phyloP scores from a whole-genome alignment of 1,140 invertebrate species.

The Panulirus ornatus region DNA sequence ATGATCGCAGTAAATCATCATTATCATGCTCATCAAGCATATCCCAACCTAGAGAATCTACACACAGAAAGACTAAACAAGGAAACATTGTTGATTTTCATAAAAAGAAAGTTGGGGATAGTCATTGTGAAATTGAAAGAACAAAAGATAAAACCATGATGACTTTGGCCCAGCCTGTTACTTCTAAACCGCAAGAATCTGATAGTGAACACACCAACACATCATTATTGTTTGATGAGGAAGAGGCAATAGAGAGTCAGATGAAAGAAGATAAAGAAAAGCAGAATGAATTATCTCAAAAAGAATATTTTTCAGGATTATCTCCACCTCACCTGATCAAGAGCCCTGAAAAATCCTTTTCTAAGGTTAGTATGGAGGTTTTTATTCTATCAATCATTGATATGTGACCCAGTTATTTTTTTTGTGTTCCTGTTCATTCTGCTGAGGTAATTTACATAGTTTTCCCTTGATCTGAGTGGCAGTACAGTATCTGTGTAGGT shows the following conservation, averaged over 20 bases:
- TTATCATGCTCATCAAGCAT: constrained; percentile 5
- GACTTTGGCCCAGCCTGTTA: background rate
- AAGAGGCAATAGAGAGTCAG: constrained; percentile 17
- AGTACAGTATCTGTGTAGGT: no score
- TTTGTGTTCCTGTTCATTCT: background rate
- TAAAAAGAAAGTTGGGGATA: background rate
- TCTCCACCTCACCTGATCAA: background rate
- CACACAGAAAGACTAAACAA: background rate
- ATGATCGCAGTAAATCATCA: background rate
- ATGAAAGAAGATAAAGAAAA: background rate
- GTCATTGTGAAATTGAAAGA: background rate
- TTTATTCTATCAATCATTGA: no score
- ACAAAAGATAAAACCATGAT: background rate
- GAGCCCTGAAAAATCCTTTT: constrained; percentile 20
- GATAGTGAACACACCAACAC: background rate
- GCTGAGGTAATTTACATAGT: background rate
- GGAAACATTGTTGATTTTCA: background rate
- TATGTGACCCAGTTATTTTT: no score
- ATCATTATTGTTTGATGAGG: constrained; percentile 57
- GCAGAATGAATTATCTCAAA: background rate
- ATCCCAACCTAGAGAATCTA: background rate
- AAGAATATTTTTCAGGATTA: background rate
- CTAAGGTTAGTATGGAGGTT: constrained; percentile 1
- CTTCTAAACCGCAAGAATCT: background rate
- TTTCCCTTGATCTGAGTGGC: no score